Base-by-base conservation (phyloP, 1,140 invertebrate genomes). In the Cherax destructor region DNA sequence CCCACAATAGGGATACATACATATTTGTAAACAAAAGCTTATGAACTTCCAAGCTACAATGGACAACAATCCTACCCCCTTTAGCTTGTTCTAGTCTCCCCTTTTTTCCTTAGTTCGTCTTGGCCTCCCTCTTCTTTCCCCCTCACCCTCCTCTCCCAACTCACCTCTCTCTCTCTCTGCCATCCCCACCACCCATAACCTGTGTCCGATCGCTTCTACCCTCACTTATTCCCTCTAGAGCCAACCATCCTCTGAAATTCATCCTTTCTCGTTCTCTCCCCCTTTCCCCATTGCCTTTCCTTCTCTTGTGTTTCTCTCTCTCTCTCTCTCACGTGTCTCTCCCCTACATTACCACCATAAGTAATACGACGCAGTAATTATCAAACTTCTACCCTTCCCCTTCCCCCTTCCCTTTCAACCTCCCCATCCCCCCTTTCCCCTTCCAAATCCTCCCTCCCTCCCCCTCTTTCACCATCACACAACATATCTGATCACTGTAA, bases 321-420 rank as follows among this genome's bases (percentile, higher is more conserved):
- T 65, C 61, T 41, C 30, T 52, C 24, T 49, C 56, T 50, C 21
- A 11, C 56, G 7, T 59, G 7, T 6, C 41, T 11, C 61, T 21
- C 49, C 30, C n/a, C 13, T 30, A 16, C 65, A 13, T 85, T 50
- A 72, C 56, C 69, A 18, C 69, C 61, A 49, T 59, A 77, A 50
- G 76, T 80, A 88, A 86, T 77, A 77, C 84, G 78, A 86, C 84
- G 47, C 84, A 72, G 74, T 86, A 86, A 86, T 86, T 86, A 86
- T 56, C 84, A 86, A 77, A 80, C 78, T 80, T 80, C 78, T 16
- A 13, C 80, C 24, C 80, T 10, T 4, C 16, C 21, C 61, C 61
- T 18, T 4, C 6, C 52, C 1, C 61, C 61, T 65, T 65, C 61
- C 6, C 52, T 59, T 16, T 59, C 56, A 16, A 59, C 56, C 9